Evolutionary conservation across 2,888 invertebrate genomes (phyloP), one percentile per base, ranked within the genome.

Genomic region (Caenorhabditis sp.): DNA sequence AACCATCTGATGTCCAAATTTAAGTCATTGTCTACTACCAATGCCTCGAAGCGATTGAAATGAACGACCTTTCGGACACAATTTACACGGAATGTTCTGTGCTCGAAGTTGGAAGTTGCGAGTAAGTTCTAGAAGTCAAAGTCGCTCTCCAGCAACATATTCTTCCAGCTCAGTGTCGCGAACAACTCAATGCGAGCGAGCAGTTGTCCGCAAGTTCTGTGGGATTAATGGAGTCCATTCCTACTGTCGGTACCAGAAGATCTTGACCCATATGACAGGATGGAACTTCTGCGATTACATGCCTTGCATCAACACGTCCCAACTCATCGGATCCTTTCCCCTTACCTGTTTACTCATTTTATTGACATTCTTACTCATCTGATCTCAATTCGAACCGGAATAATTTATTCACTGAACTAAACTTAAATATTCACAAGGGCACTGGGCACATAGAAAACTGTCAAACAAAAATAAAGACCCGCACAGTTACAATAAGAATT

Each of bases 141-240:
- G 9, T 32, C 37, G 6, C 28, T 47, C 4, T 24, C 20, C 44
- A n/a, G n/a, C n/a, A n/a, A n/a, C n/a, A 13, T 20, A 40, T 35
- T 28, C 15, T 64, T 69, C 50, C 55, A 80, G 80, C 9, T 80
- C 80, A 6, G 80, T 80, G 0, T 56, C 80, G 3, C 32, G 47
- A 40, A 76, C 80, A n/a, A 80, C 68, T 18, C 74, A 80, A 55
- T 80, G 80, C 37, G 80, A 80, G 22, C 62, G 72, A 1, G 80
- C 80, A 9, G 80, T 80, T 20, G 61, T 80, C 6, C 62, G 80
- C 3, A 80, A 70, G 37, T 62, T 76, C 24, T 80, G 80, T 40
- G 67, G 64, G 4, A 70, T 44, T 0, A n/a, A 2, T 9, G 53
- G 67, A 32, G 65, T 80, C 15, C 58, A 80, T 13, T 64, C 74